phyloP scores from a whole-genome alignment of 2,797 vertebrate species.

The Thripadectes ignobilis region DNA sequence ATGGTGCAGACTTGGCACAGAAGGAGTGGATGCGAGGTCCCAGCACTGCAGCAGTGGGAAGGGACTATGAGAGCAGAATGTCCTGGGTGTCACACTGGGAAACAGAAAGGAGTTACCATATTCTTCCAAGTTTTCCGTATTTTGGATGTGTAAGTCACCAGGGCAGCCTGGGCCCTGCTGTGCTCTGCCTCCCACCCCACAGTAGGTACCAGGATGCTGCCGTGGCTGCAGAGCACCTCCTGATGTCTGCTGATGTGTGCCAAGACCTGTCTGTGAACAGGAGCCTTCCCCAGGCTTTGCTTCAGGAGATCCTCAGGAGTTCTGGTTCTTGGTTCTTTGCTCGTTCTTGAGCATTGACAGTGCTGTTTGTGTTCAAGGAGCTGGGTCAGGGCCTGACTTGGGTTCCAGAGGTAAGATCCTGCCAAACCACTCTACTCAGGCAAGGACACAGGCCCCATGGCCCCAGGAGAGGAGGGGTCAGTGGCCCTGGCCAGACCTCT shows the following conservation, averaged over 20 bases:
- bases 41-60: not conserved
- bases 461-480: not conserved
- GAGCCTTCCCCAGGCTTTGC: fast-evolving
- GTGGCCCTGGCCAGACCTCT: not conserved
- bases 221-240: not conserved
- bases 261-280: not conserved
- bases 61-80: not conserved
- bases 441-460: fast-evolving
- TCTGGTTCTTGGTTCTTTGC: not conserved
- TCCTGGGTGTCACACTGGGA: not conserved
- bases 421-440: not conserved
- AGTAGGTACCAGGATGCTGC: not conserved
- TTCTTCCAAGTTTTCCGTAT: not conserved
- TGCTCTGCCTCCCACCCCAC: not conserved
- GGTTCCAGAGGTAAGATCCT: not conserved
- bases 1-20: not conserved
- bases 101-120: not conserved
- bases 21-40: not conserved
- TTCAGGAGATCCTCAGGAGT: not conserved
- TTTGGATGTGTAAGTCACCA: not conserved
- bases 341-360: not conserved
- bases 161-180: not conserved
- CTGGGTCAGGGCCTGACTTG: not conserved
- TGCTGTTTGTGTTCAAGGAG: not conserved
- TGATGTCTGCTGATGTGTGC: not conserved